A percentile compares a stretch with the other conserved stretches of the same genome.
Evolutionary conservation across 2,888 invertebrate genomes (phyloP).

Genomic region (Tenthredo amoena): DNA sequence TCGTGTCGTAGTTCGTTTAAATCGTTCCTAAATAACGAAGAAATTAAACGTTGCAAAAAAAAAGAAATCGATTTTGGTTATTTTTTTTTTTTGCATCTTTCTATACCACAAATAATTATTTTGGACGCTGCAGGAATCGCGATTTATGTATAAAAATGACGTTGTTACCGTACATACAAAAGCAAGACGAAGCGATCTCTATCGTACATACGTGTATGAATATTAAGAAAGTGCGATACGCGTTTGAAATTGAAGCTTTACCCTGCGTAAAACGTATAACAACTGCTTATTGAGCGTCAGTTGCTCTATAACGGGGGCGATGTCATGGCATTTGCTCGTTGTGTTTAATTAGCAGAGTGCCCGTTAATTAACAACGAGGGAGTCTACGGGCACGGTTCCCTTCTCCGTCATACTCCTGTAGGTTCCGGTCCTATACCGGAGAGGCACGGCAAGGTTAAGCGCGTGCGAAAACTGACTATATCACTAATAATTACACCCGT

Average conservation of each 20-base stretch:
- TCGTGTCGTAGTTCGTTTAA: no score
- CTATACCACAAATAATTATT: not conserved
- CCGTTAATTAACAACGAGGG: conserved; percentile 48
- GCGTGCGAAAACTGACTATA: conserved; percentile 34
- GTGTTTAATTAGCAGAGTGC: conserved; percentile 50
- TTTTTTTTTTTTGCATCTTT: no score
- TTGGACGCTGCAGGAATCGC: not conserved
- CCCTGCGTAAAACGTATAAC: conserved; percentile 5
- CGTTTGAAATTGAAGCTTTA: not conserved
- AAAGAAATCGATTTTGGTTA: no score
- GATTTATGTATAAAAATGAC: not conserved
- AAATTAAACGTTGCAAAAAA: no score
- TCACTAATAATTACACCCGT: conserved; percentile 9
- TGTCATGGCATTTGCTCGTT: conserved; percentile 48
- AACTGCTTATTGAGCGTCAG: conserved; percentile 38
- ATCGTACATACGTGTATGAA: not conserved
- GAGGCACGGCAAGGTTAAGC: not conserved
- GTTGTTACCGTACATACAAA: no score
- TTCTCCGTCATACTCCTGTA: not conserved
- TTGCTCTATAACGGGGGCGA: conserved; percentile 12
- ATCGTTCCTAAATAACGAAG: no score
- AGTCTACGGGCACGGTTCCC: conserved; percentile 10
- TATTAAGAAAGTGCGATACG: not conserved
- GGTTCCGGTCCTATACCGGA: conserved; percentile 15
- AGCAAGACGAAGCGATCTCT: not conserved